These are phyloP conservation scores for Chondrosia reniformis DNA, from an alignment of 37 sponge, comb jelly and placozoan genomes.

Conservation along the genomic window DNA sequence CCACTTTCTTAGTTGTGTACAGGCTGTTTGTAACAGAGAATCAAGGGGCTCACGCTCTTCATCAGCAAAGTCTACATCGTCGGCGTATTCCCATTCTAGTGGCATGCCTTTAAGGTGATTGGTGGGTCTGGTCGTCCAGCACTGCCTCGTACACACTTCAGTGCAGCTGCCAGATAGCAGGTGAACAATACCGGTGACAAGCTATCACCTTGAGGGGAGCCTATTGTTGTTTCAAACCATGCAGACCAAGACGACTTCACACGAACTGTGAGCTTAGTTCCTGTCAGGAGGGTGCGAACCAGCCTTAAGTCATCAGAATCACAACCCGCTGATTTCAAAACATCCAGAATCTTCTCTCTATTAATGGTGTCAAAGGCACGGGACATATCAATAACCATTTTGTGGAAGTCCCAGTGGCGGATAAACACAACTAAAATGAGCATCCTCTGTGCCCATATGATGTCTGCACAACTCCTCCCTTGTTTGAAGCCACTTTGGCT, in stretches of 20 bases:
- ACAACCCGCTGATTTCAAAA: slow-evolving; percentile 21
- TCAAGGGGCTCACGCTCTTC: neutral
- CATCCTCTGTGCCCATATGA: slow-evolving; percentile 28
- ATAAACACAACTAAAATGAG: slow-evolving; percentile 5
- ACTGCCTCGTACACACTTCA: neutral
- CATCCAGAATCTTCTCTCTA: neutral
- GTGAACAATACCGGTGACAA: slow-evolving; percentile 22
- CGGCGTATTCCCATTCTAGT: slow-evolving; percentile 34
- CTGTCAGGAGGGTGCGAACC: neutral
- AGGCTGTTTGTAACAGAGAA: neutral
- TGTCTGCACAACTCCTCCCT: slow-evolving; percentile 13
- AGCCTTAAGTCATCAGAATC: slow-evolving; percentile 19
- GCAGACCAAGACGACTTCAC: neutral
- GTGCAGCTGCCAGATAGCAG: slow-evolving; percentile 27
- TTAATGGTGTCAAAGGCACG: slow-evolving; percentile 39
- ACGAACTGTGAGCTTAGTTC: slow-evolving; percentile 3
- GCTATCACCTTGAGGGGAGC: slow-evolving; percentile 26
- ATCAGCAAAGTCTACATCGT: slow-evolving; percentile 35
- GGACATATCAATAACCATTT: slow-evolving; percentile 44
- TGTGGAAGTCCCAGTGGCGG: slow-evolving; percentile 27
- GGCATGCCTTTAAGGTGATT: neutral
- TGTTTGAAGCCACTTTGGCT: slow-evolving; percentile 15
- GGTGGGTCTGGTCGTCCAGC: slow-evolving; percentile 14
- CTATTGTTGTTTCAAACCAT: slow-evolving; percentile 1
- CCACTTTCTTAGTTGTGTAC: slow-evolving; percentile 5